Evolutionary conservation across 2,888 invertebrate genomes (phyloP).

Genomic region (Sphinx pinastri): DNA sequence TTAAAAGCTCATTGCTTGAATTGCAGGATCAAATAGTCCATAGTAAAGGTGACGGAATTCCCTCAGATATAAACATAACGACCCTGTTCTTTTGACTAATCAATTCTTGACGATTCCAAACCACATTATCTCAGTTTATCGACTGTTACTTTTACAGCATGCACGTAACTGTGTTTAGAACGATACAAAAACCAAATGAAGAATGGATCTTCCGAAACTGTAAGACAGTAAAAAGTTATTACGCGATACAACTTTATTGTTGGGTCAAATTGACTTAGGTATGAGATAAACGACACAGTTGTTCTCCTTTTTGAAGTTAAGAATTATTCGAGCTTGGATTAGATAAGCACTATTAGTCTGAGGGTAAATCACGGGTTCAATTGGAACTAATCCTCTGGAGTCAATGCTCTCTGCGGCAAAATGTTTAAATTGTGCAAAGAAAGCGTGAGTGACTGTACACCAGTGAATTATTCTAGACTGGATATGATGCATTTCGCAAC

Average conservation of each 20-base stretch:
- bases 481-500: slow-evolving; percentile 37
- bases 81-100: slow-evolving; percentile 57
- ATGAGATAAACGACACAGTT: slow-evolving; percentile 18
- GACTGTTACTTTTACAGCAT: slow-evolving; percentile 54
- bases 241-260: slow-evolving; percentile 27
- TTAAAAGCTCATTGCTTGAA: not conserved
- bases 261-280: slow-evolving; percentile 25
- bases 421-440: slow-evolving; percentile 22
- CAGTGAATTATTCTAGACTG: slow-evolving; percentile 21
- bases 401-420: slow-evolving; percentile 17
- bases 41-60: not conserved
- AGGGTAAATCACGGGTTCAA: slow-evolving; percentile 17
- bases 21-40: not conserved
- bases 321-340: slow-evolving; percentile 11
- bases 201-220: slow-evolving; percentile 19
- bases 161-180: slow-evolving; percentile 34
- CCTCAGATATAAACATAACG: slow-evolving; percentile 53
- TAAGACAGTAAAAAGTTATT: slow-evolving; percentile 33
- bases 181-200: slow-evolving; percentile 21
- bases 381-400: slow-evolving; percentile 19
- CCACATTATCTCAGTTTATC: slow-evolving; percentile 62
- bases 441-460: slow-evolving; percentile 24
- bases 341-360: slow-evolving; percentile 20
- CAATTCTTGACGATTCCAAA: slow-evolving; percentile 59
- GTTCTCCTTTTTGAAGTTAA: slow-evolving; percentile 21